Evolutionary conservation across 2,113 vertebrate genomes (phyloP), one percentile per base, ranked within the genome.

Genomic region (Osmerus mordax): DNA sequence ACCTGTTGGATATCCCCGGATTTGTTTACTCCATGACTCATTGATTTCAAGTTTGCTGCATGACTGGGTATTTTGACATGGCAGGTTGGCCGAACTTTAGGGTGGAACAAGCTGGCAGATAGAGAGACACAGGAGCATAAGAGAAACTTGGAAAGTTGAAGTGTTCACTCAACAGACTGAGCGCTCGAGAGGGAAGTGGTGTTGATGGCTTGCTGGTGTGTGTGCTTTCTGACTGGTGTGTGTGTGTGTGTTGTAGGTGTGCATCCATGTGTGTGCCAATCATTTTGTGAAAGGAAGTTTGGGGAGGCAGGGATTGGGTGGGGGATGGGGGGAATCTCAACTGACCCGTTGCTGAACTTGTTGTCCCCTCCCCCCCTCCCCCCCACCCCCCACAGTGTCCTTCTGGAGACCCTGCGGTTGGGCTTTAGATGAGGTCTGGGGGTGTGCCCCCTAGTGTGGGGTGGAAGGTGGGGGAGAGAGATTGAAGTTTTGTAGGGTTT

Each of bases 401-500:
- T 67, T 54, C 66, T 67, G 47, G 15, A 28, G 13, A 11, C 55
- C 51, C 23, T 16, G 14, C 13, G 21, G 65, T 9, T 47, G 41
- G 16, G 13, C 29, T 65, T 1, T 0, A 18, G 66, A 18, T 54
- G 23, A 52, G 23, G 51, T 13, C 6, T 21, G 16, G 65, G n/a
- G 65, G 16, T 9, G 5, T 47, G 41, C 8, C 41, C 41, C 41
- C 9, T 47, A 47, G 41, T 47, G 21, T 3, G 9, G 28, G 15
- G 23, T 9, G 15, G 14, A 6, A 13, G 52, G 6, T n/a, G 15
- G 21, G 12, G 15, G 28, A 15, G 28, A 15, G 28, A 3, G 61
- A 28, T 28, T n/a, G 14, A 2, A 21, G 18, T 54, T 58, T 65
- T 72, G 68, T 75, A 65, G 53, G 47, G 71, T 64, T 16, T 70